Percentiles rank a stretch among this genome's conserved stretches.
Conservation (phyloP, 2,797 vertebrate genomes). For the Sebastes hubbsi region DNA sequence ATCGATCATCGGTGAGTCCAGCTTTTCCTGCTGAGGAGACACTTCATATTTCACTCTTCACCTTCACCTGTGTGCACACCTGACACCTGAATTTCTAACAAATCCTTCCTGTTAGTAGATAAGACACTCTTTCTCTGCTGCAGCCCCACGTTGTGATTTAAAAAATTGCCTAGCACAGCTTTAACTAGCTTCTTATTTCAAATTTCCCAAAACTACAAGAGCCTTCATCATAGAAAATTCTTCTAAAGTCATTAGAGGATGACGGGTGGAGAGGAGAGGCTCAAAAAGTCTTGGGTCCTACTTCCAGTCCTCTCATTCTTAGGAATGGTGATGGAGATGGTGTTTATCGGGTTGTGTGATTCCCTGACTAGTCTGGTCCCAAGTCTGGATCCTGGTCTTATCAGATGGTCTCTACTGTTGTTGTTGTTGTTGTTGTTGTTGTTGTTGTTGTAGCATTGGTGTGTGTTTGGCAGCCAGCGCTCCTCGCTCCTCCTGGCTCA, state of each 20-base stretch:
- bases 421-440: conserved; percentile 29
- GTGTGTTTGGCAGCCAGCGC: conserved; percentile 47
- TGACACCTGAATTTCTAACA: background rate
- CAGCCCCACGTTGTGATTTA: background rate
- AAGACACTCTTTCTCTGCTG: conserved; percentile 17
- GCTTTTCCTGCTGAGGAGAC: conserved; percentile 8
- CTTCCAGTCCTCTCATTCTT: conserved; percentile 17
- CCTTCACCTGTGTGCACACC: background rate
- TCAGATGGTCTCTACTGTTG: conserved; percentile 17
- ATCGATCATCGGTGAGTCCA: background rate
- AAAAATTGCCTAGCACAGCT: conserved; percentile 10
- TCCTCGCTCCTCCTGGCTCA: conserved; percentile 64
- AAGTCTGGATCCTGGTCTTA: conserved; percentile 13
- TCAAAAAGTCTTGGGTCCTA: conserved; percentile 15
- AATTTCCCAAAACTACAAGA: conserved; percentile 29
- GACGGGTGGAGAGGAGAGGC: background rate
- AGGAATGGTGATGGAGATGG: background rate
- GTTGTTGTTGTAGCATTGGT: conserved; percentile 41
- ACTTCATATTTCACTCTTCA: background rate
- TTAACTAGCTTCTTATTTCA: background rate
- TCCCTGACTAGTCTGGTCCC: conserved; percentile 25
- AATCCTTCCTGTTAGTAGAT: background rate
- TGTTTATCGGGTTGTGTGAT: background rate
- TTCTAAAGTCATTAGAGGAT: conserved; percentile 29
- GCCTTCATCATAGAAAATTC: conserved; percentile 18